Evolutionary conservation across 1,140 invertebrate genomes (phyloP).

Genomic region (Ceratosolen fusciceps): DNA sequence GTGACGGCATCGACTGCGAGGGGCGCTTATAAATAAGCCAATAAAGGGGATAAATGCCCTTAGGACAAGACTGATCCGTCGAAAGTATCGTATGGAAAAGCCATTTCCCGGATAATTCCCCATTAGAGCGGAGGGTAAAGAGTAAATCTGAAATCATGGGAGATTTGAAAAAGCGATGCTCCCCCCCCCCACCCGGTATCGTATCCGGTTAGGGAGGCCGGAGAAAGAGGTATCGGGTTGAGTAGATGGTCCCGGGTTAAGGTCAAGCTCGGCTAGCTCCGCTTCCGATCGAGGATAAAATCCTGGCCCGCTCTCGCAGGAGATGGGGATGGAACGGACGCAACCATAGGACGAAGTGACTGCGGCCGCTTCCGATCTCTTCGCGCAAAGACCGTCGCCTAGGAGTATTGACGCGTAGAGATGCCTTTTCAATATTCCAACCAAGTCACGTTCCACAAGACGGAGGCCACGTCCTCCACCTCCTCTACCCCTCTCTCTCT

Average conservation of each 20-base stretch:
- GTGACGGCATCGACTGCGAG: background rate
- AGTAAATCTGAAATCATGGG: constrained; percentile 35
- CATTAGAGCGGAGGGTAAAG: background rate
- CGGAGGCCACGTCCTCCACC: constrained; percentile 41
- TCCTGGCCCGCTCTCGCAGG: background rate
- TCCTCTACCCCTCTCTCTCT: background rate
- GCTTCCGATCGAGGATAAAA: constrained; percentile 28
- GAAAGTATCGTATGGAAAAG: background rate
- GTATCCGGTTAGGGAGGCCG: background rate
- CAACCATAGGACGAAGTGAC: background rate
- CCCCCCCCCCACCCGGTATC: background rate
- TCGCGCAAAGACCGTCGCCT: background rate
- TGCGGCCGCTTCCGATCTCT: background rate
- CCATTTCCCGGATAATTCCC: background rate
- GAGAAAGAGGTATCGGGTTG: constrained; percentile 20
- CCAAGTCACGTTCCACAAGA: constrained; percentile 53
- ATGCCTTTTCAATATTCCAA: constrained; percentile 50
- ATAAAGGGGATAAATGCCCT: background rate
- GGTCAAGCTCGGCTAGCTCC: constrained; percentile 41
- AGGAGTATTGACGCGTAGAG: constrained; percentile 41
- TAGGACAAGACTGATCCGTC: background rate
- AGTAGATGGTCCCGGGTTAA: constrained; percentile 51
- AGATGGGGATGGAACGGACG: background rate
- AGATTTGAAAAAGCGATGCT: constrained; percentile 33
- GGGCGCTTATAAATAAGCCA: background rate